Conservation (phyloP, 2,113 vertebrate species). For the Buteo buteo region DNA sequence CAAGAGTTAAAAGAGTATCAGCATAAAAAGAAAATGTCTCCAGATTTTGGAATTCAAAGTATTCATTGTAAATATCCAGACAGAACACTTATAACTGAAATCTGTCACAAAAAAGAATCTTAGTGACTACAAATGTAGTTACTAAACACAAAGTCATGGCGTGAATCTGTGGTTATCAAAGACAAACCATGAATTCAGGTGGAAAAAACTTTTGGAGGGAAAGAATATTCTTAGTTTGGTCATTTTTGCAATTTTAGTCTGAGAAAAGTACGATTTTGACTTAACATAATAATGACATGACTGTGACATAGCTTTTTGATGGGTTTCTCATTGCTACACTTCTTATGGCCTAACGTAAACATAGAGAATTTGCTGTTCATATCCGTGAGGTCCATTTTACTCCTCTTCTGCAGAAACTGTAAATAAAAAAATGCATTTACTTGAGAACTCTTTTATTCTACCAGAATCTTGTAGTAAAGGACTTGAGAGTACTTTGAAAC, state of each 20-base stretch:
- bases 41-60: not conserved
- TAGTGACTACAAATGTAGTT: not conserved
- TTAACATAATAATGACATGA: not conserved
- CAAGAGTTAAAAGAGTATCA: not conserved
- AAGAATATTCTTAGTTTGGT: not conserved
- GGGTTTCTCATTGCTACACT: not conserved
- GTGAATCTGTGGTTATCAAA: not conserved
- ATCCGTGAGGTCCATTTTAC: not conserved
- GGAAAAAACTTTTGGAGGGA: not conserved
- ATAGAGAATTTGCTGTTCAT: not conserved
- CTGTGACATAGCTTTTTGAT: not conserved
- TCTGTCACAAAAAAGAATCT: not conserved
- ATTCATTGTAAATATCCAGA: not conserved
- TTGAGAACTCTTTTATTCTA: not conserved
- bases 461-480: not conserved
- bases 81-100: not conserved
- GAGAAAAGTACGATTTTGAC: not conserved
- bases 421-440: not conserved
- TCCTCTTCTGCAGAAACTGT: not conserved
- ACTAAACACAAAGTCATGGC: not conserved
- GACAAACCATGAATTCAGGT: not conserved
- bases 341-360: not conserved
- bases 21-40: not conserved
- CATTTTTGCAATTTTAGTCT: conserved; percentile 9
- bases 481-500: not conserved